Percentiles rank a stretch among this genome's conserved stretches.
phyloP scores from a whole-genome alignment of 2,797 vertebrate genomes.

The Falco biarmicus region DNA sequence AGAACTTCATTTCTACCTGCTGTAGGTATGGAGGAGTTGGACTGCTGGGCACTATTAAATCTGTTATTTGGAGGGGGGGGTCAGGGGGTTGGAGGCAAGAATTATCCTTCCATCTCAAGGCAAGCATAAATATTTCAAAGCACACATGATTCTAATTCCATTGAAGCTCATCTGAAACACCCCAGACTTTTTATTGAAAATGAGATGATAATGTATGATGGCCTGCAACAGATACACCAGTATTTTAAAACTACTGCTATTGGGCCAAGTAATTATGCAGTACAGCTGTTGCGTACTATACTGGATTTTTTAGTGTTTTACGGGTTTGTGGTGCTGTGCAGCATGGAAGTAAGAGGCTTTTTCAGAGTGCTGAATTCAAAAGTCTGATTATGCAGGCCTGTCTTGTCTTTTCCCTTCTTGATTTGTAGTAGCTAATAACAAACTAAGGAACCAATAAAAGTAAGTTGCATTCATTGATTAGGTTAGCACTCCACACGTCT shows the following conservation, averaged over 20 bases:
- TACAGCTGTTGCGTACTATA: conserved; percentile 30
- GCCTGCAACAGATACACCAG: conserved; percentile 55
- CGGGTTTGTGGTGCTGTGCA: neutral
- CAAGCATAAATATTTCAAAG: conserved; percentile 70
- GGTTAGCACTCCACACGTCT: neutral
- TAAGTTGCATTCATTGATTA: neutral
- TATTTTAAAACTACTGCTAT: conserved; percentile 42
- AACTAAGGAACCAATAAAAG: neutral
- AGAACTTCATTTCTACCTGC: conserved; percentile 65
- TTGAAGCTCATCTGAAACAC: conserved; percentile 54
- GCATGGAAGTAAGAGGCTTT: neutral
- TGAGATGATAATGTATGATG: conserved; percentile 66
- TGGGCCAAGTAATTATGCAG: conserved; percentile 60
- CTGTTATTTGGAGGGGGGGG: neutral
- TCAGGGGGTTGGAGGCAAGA: neutral
- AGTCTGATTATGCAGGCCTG: neutral
- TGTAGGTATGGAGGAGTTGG: conserved; percentile 37
- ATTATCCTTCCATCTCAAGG: conserved; percentile 60
- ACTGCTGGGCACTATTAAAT: conserved; percentile 29
- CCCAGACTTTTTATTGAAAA: conserved; percentile 62
- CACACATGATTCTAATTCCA: conserved; percentile 66
- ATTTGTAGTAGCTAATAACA: neutral
- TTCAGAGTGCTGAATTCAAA: neutral
- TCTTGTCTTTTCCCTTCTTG: neutral
- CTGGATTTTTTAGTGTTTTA: conserved; percentile 34